Percentiles rank a stretch among this genome's conserved stretches.
Evolutionary conservation across 1,140 invertebrate species (phyloP).

Genomic region (Neoseiulus cucumeris): DNA sequence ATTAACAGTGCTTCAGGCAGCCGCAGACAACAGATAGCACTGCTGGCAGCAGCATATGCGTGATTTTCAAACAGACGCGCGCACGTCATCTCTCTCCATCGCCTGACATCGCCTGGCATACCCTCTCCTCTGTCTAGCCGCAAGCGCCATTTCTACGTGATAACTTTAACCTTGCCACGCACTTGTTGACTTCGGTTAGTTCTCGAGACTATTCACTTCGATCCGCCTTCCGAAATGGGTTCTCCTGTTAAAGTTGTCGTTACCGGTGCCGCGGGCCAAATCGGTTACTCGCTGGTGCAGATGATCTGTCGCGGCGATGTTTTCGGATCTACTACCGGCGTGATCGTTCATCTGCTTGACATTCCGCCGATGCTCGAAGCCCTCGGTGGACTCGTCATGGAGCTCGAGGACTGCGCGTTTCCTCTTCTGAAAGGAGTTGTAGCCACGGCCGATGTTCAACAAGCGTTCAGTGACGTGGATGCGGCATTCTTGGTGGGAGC

Average conservation of each 20-base stretch:
- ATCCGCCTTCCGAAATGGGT: too few relatives aligned
- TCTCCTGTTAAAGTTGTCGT: conserved; percentile 70
- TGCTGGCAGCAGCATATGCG: too few relatives aligned
- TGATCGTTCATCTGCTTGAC: conserved; percentile 79
- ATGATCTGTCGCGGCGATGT: conserved; percentile 88
- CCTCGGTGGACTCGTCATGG: conserved; percentile 89
- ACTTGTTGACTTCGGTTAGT: conserved; percentile 1
- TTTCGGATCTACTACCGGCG: conserved; percentile 70
- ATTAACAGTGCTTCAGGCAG: too few relatives aligned
- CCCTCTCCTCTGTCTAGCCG: not conserved
- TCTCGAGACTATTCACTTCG: too few relatives aligned
- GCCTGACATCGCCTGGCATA: not conserved
- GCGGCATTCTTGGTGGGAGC: conserved; percentile 95
- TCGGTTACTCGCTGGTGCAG: conserved; percentile 87
- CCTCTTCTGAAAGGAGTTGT: conserved; percentile 65
- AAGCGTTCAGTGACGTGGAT: conserved; percentile 85
- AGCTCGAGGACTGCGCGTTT: conserved; percentile 83
- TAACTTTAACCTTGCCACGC: conserved; percentile 2
- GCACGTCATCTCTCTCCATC: not conserved
- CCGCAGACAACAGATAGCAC: too few relatives aligned
- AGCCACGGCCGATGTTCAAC: conserved; percentile 61
- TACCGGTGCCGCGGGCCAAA: conserved; percentile 94
- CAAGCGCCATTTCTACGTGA: not conserved
- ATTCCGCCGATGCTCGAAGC: conserved; percentile 86
- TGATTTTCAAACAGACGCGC: not conserved